Conservation (phyloP, 2,113 vertebrate species). For the Notarius lentiginosus region DNA sequence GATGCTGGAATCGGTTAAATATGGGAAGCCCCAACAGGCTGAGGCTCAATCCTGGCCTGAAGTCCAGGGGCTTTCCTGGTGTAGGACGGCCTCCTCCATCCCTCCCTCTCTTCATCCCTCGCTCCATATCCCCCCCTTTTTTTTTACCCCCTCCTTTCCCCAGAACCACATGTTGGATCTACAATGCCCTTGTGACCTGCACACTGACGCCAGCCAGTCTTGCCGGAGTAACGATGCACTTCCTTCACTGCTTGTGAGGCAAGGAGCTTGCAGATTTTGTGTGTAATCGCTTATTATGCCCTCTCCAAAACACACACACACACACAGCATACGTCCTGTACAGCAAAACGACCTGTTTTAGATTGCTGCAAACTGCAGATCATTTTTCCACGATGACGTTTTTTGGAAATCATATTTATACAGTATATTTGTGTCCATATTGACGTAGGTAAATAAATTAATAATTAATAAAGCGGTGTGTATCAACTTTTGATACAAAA, state of each 20-base stretch:
- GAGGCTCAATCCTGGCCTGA: slow-evolving; percentile 44
- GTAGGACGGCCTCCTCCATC: slow-evolving; percentile 31
- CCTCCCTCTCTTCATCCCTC: slow-evolving; percentile 11
- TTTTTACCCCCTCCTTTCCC: slow-evolving; percentile 29
- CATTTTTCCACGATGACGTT: background rate
- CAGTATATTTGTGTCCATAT: background rate
- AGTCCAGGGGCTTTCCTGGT: slow-evolving; percentile 45
- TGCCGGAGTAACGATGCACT: slow-evolving; percentile 69
- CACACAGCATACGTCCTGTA: background rate
- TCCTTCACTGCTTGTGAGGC: slow-evolving; percentile 63
- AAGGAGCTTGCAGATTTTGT: slow-evolving; percentile 42
- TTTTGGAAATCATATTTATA: background rate
- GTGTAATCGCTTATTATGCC: slow-evolving; percentile 29
- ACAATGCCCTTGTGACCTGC: slow-evolving; percentile 65
- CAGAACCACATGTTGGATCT: slow-evolving; percentile 49
- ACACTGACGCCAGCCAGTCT: slow-evolving; percentile 71
- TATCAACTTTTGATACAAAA: background rate
- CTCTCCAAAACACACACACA: slow-evolving; percentile 1
- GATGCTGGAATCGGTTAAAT: slow-evolving; percentile 38
- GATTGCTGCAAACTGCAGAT: background rate
- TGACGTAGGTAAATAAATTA: background rate
- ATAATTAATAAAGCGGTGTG: background rate
- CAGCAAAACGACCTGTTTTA: background rate
- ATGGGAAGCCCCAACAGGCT: slow-evolving; percentile 47
- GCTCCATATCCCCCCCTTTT: slow-evolving; percentile 6